Percentiles rank a stretch among this genome's conserved stretches.
Conservation (phyloP, 2,888 invertebrate genomes). For the Eudasyphora cyanicolor region DNA sequence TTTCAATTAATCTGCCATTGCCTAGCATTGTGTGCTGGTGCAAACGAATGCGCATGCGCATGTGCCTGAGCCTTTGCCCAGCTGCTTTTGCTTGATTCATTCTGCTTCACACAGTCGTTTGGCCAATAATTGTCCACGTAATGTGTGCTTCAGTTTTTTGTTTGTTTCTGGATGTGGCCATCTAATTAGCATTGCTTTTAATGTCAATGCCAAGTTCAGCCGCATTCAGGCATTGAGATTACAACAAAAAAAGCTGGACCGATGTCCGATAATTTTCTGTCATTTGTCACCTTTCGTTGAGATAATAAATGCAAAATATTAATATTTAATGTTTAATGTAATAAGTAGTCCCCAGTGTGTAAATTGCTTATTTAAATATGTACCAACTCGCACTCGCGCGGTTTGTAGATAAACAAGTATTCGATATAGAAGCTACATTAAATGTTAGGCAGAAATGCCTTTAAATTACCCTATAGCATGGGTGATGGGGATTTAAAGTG, state of each 20-base stretch:
- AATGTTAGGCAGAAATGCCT: too few relatives aligned
- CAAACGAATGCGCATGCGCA: too few relatives aligned
- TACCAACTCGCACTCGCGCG: background rate
- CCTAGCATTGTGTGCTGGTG: background rate
- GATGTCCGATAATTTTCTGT: constrained; percentile 10
- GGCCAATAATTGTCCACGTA: background rate
- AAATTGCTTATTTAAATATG: constrained; percentile 15
- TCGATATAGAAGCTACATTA: background rate
- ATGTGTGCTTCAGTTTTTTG: background rate
- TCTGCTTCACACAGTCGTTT: background rate
- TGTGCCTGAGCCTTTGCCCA: background rate
- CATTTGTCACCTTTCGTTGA: constrained; percentile 1
- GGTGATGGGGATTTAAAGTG: too few relatives aligned
- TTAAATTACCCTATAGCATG: too few relatives aligned
- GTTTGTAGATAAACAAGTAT: constrained; percentile 9
- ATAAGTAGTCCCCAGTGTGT: constrained; percentile 4
- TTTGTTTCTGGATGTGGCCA: background rate
- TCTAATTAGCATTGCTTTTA: constrained; percentile 33
- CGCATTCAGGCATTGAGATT: too few relatives aligned
- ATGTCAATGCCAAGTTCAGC: constrained; percentile 30
- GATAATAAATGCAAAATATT: constrained; percentile 12
- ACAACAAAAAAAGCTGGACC: background rate
- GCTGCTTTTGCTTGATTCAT: too few relatives aligned
- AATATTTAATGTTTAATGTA: constrained; percentile 11
- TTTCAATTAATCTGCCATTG: background rate